phyloP scores from a whole-genome alignment of 2,888 invertebrate species.

The Drosophila stalkeri region DNA sequence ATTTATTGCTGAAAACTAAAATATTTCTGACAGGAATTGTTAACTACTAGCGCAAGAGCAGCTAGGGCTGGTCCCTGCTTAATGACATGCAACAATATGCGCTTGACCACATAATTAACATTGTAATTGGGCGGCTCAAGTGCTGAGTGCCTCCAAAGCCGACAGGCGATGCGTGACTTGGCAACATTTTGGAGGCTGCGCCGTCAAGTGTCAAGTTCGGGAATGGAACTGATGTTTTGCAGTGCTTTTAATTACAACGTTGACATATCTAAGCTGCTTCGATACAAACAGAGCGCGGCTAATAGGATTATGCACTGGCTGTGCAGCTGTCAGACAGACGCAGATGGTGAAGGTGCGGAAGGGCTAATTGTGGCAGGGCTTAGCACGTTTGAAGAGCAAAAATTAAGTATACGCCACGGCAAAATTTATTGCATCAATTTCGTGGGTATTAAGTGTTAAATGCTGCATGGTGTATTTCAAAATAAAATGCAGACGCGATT shows the following conservation, averaged over 20 bases:
- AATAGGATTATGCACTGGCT: slow-evolving; percentile 69
- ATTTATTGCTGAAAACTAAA: neutral
- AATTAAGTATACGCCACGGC: slow-evolving; percentile 63
- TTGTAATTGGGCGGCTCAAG: slow-evolving; percentile 63
- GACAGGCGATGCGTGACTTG: slow-evolving; percentile 73
- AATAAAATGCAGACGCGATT: slow-evolving; percentile 60
- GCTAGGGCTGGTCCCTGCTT: slow-evolving; percentile 46
- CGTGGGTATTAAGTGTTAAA: slow-evolving; percentile 37
- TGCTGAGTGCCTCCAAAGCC: slow-evolving; percentile 43
- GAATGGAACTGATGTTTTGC: slow-evolving; percentile 62
- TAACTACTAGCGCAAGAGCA: slow-evolving; percentile 14
- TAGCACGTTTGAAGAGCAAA: slow-evolving; percentile 14
- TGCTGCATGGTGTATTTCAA: slow-evolving; percentile 49
- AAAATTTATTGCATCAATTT: slow-evolving; percentile 46
- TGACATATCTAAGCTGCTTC: slow-evolving; percentile 78
- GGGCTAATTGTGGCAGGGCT: neutral
- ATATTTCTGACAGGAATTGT: slow-evolving; percentile 27
- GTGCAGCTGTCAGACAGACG: slow-evolving; percentile 47
- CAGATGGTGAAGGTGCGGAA: neutral
- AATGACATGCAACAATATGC: slow-evolving; percentile 61
- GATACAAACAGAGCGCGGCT: slow-evolving; percentile 65
- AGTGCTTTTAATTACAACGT: slow-evolving; percentile 75
- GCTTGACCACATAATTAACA: slow-evolving; percentile 76
- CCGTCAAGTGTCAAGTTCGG: slow-evolving; percentile 19
- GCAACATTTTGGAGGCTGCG: slow-evolving; percentile 52